These are phyloP conservation scores for Pholis gunnellus DNA, from an alignment of 2,113 vertebrate genomes.

Conservation along the genomic window DNA sequence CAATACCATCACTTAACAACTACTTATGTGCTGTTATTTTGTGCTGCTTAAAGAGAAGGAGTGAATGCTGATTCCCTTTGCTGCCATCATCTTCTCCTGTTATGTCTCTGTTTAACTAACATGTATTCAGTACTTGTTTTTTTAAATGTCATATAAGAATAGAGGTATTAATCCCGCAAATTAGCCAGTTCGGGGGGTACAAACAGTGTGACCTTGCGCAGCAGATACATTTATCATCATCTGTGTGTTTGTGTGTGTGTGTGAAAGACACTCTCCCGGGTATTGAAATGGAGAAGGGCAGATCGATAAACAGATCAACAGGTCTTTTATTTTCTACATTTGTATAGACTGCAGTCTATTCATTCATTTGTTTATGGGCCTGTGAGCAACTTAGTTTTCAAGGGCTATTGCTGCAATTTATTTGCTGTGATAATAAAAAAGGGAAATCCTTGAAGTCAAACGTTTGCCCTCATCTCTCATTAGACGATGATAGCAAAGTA, in stretches of 20 bases:
- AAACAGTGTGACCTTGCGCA: too few relatives aligned
- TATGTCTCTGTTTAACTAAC: neutral
- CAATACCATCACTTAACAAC: conserved; percentile 32
- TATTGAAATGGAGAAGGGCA: neutral
- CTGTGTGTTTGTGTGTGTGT: neutral
- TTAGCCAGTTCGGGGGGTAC: neutral
- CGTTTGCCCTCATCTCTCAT: too few relatives aligned
- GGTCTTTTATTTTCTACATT: neutral
- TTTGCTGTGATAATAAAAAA: too few relatives aligned
- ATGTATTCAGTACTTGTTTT: neutral
- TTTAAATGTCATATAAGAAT: neutral
- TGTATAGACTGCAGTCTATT: too few relatives aligned
- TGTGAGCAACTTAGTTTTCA: neutral
- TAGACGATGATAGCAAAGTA: neutral
- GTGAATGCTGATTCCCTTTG: neutral
- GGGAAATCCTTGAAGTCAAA: too few relatives aligned
- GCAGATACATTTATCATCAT: too few relatives aligned
- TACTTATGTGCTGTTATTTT: conserved; percentile 26
- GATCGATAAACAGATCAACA: neutral
- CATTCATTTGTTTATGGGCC: neutral
- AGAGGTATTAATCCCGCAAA: neutral
- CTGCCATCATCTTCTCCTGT: neutral
- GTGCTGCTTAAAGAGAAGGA: neutral
- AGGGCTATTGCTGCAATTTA: neutral
- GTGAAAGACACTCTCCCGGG: too few relatives aligned